Conservation (phyloP, 2,797 vertebrate species). For the Siniperca obscura region DNA sequence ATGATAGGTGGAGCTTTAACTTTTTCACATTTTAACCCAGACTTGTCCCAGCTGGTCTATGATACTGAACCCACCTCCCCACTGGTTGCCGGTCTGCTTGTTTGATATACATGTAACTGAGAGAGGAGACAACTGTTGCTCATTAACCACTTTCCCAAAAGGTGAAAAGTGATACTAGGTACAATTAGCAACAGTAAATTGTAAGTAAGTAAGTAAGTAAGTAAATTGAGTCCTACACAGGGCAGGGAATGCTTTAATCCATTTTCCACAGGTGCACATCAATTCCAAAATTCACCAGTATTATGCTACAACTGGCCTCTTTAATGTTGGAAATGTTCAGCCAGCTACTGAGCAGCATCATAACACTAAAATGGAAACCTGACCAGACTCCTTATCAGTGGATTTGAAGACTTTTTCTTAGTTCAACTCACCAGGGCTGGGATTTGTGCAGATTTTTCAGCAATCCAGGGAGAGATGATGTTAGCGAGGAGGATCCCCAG, state of each 20-base stretch:
- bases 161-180: too few species aligned
- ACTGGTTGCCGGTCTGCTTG: background rate
- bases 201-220: too few species aligned
- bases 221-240: background rate
- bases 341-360: background rate
- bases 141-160: too few species aligned
- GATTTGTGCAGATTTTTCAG: conserved; percentile 75
- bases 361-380: background rate
- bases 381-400: background rate
- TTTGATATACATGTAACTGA: background rate
- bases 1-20: background rate
- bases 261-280: background rate
- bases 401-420: background rate
- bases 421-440: conserved; percentile 87
- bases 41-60: too few species aligned
- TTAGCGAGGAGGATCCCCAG: conserved; percentile 92
- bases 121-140: too few species aligned
- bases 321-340: background rate
- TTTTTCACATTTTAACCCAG: too few species aligned
- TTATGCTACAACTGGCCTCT: background rate
- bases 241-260: background rate
- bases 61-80: too few species aligned
- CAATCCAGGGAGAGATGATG: conserved; percentile 89
- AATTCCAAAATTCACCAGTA: background rate
- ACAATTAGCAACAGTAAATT: too few species aligned